Evolutionary conservation across 2,113 vertebrate genomes (phyloP).

Genomic region (Trochalopteron elliotii): DNA sequence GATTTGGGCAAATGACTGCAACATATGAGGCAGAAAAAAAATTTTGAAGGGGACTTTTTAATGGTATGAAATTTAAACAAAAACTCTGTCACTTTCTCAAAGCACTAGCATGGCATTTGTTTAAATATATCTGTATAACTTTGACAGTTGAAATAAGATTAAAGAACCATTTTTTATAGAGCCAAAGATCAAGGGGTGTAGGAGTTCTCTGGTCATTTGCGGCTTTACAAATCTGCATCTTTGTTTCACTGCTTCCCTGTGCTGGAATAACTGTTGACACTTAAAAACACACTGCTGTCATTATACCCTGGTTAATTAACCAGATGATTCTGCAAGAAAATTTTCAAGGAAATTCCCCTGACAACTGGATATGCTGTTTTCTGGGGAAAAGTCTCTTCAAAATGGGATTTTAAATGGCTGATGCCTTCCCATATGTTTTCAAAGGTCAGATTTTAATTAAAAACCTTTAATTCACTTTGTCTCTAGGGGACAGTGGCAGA

Average conservation of each 20-base stretch:
- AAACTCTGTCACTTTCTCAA: background rate
- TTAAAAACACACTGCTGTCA: background rate
- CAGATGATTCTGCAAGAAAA: background rate
- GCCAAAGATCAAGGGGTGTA: background rate
- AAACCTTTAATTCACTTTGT: background rate
- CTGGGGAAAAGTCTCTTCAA: background rate
- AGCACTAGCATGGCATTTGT: background rate
- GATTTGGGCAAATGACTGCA: background rate
- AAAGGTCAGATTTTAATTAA: conserved; percentile 43
- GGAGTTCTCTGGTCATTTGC: background rate
- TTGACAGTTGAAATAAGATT: background rate
- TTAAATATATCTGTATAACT: background rate
- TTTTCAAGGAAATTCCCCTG: background rate
- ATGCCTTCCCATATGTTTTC: background rate
- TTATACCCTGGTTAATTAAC: background rate
- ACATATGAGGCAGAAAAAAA: too few species aligned
- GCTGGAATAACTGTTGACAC: background rate
- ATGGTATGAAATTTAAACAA: background rate
- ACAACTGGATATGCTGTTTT: background rate
- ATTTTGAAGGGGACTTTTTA: background rate
- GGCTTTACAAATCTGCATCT: background rate
- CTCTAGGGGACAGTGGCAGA: background rate
- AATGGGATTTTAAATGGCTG: background rate
- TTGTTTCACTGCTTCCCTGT: background rate
- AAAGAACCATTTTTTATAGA: background rate